Evolutionary conservation across 2,113 vertebrate species (phyloP), one percentile per base, ranked within the genome.

Genomic region (Tenrec ecaudatus): DNA sequence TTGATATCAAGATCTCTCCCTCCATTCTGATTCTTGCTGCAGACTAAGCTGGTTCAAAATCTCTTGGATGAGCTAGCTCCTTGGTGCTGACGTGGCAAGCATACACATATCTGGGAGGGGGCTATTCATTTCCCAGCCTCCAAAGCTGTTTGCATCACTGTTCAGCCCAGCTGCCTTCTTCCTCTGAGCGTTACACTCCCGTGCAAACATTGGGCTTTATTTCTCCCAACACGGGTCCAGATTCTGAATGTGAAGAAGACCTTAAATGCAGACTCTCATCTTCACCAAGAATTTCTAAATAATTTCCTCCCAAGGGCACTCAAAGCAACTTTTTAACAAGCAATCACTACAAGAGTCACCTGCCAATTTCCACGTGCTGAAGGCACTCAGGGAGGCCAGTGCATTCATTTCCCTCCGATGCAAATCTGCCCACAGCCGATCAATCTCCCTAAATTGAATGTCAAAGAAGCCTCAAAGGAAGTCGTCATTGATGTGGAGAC

Each of bases 391-490:
- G 1, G 0, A 66, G 22, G 36, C 69, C 60, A 95, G n/a, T 38
- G 57, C 33, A 6, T 43, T 58, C 38, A 75, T 27, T 91, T 43
- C 66, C 31, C 58, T 94, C 73, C 85, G 23, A 8, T 14, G 27
- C 82, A 73, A 36, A 75, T 62, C 8, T 25, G 80, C 2, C 22
- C 2, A 12, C 68, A 71, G 68, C 66, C 71, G 82, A 95, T 96
- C 92, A 2, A 0, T 71, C 93, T 93, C 93, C 60, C 17, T 64
- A 79, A 96, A 97, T 36, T 33, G 68, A 91, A 83, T 17, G 88
- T 85, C 88, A 93, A 89, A 96, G 69, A 90, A 96, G 89, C 0
- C 38, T 90, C 94, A 79, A 0, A 43, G 78, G 93, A 80, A 29
- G 76, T 94, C 36, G 89, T 83, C 11, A 6, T 87, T 95, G 88